phyloP scores from a whole-genome alignment of 2,888 invertebrate species.

The Drosophila picticornis region DNA sequence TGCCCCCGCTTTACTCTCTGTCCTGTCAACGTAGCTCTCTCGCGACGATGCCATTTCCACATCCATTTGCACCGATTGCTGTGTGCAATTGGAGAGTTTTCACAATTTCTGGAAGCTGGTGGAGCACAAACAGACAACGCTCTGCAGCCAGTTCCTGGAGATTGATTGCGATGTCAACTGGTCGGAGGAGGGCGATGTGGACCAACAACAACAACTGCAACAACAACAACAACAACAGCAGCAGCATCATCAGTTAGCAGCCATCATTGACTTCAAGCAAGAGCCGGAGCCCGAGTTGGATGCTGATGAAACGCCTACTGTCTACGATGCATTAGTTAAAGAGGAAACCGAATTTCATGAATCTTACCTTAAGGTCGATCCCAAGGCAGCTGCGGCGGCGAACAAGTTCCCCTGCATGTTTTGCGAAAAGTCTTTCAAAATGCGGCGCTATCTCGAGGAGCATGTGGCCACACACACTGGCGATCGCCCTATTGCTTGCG shows the following conservation, averaged over 20 bases:
- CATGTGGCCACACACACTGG: slow-evolving; percentile 73
- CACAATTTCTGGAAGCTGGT: slow-evolving; percentile 72
- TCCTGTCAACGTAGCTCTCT: slow-evolving; percentile 46
- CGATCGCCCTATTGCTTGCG: slow-evolving; percentile 67
- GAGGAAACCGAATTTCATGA: slow-evolving; percentile 57
- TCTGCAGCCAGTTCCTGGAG: slow-evolving; percentile 66
- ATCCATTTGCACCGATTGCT: slow-evolving; percentile 66
- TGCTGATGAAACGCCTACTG: slow-evolving; percentile 24
- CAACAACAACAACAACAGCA: slow-evolving; percentile 1
- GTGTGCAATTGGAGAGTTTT: slow-evolving; percentile 67
- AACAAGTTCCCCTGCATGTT: slow-evolving; percentile 73
- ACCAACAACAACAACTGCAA: slow-evolving; percentile 1
- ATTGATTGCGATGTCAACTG: slow-evolving; percentile 74
- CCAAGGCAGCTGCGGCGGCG: slow-evolving; percentile 32
- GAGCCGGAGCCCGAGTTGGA: slow-evolving; percentile 52
- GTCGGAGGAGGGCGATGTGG: slow-evolving; percentile 60
- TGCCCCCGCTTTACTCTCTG: neutral
- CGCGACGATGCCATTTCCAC: slow-evolving; percentile 73
- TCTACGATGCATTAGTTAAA: slow-evolving; percentile 34
- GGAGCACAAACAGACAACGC: slow-evolving; percentile 69
- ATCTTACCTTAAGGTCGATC: slow-evolving; percentile 49
- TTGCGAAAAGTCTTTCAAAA: slow-evolving; percentile 78
- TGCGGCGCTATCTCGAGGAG: slow-evolving; percentile 73
- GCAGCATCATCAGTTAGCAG: slow-evolving; percentile 5
- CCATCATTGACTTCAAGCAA: slow-evolving; percentile 31